These are phyloP conservation scores for Apodemia zela DNA, from an alignment of 2,888 invertebrate genomes.

Conservation along the genomic window DNA sequence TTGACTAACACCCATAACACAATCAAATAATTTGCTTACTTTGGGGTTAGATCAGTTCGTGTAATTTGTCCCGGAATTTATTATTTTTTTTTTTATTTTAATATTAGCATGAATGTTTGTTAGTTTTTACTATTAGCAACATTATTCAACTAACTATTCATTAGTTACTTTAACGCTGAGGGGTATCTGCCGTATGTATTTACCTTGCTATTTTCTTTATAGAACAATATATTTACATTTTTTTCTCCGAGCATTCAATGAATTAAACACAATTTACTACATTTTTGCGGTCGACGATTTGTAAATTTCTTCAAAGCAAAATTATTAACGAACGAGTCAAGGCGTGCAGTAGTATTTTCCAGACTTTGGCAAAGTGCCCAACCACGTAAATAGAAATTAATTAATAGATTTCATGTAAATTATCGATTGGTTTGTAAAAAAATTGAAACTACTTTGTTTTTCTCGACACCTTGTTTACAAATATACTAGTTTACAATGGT, in stretches of 20 bases:
- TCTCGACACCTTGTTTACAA: not conserved
- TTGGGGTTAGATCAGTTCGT: no score
- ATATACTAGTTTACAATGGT: not conserved
- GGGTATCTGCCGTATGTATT: no score
- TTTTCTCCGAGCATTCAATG: not conserved
- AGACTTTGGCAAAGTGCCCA: slow-evolving; percentile 52
- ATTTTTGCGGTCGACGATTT: not conserved
- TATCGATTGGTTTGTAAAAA: slow-evolving; percentile 4
- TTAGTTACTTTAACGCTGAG: no score
- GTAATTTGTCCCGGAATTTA: no score
- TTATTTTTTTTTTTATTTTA: no score
- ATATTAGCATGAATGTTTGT: no score
- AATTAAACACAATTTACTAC: not conserved
- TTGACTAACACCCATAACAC: no score
- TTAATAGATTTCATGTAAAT: slow-evolving; percentile 23
- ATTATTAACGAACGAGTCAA: slow-evolving; percentile 59
- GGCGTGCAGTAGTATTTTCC: slow-evolving; percentile 48
- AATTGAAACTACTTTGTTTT: not conserved
- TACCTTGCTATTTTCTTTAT: not conserved
- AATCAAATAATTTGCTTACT: no score
- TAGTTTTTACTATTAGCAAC: no score
- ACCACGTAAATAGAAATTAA: slow-evolving; percentile 34
- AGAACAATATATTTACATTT: not conserved
- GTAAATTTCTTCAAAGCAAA: slow-evolving; percentile 42
- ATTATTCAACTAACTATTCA: no score